These are phyloP conservation scores for Lepidurus packardi DNA, from an alignment of 1,140 invertebrate species.

Conservation along the genomic window DNA sequence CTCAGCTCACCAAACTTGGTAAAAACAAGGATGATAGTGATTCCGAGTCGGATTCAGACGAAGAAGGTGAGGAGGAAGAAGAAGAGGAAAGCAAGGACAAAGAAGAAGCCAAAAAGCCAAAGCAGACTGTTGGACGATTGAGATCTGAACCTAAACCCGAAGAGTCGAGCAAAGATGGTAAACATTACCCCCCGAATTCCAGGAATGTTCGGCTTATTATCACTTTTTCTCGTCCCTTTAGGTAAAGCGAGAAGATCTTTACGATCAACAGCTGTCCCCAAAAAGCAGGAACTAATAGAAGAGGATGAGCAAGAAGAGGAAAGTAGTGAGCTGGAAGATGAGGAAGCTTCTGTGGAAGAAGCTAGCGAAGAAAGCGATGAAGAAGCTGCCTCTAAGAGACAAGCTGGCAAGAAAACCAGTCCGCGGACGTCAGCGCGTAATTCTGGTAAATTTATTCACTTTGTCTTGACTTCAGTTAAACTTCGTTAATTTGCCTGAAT, in stretches of 20 bases:
- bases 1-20: slow-evolving; percentile 59
- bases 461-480: not conserved
- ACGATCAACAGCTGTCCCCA: slow-evolving; percentile 21
- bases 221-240: not conserved
- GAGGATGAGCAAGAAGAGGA: slow-evolving; percentile 40
- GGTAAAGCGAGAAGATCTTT: slow-evolving; percentile 27
- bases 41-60: slow-evolving; percentile 35
- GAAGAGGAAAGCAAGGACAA: not conserved
- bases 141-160: not conserved
- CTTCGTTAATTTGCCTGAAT: not conserved
- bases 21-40: slow-evolving; percentile 31
- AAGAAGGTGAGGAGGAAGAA: slow-evolving; percentile 32
- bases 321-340: slow-evolving; percentile 25
- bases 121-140: not conserved
- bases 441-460: not conserved
- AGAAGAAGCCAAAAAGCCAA: not conserved
- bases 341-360: slow-evolving; percentile 6
- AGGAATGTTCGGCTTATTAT: not conserved
- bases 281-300: slow-evolving; percentile 34
- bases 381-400: slow-evolving; percentile 12
- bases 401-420: slow-evolving; percentile 36
- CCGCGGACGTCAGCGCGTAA: slow-evolving; percentile 37
- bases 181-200: not conserved
- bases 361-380: slow-evolving; percentile 26
- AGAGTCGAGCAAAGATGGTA: slow-evolving; percentile 12